Conservation (phyloP, 2,113 vertebrate genomes). For the Psephotus haematonotus region DNA sequence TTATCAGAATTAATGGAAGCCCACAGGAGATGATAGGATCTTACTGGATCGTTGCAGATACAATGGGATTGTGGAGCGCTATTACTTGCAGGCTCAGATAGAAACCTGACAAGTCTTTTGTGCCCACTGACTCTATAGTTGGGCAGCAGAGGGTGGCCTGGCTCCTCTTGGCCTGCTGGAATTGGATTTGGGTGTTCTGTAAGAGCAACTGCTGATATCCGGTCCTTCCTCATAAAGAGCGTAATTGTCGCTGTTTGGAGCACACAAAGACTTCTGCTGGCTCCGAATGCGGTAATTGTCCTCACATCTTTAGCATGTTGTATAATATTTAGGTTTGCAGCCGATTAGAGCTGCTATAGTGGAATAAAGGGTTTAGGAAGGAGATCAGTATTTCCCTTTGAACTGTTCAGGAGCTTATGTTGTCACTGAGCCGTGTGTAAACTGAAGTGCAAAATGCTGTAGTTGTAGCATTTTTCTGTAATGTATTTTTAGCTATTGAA, state of each 20-base stretch:
- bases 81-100: neutral
- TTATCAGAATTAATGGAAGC: conserved; percentile 33
- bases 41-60: neutral
- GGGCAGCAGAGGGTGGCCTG: neutral
- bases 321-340: neutral
- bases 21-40: neutral
- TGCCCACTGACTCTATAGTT: neutral
- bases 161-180: neutral
- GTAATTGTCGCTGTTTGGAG: neutral
- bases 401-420: neutral
- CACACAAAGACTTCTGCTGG: neutral
- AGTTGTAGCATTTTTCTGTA: neutral
- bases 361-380: neutral
- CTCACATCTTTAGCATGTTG: neutral
- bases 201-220: neutral
- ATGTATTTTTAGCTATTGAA: neutral
- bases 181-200: neutral
- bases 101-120: neutral
- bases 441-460: neutral
- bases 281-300: neutral
- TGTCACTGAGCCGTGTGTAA: neutral
- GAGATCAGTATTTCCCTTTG: neutral
- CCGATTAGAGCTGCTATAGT: neutral
- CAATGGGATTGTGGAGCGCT: neutral
- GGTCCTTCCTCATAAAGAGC: neutral